phyloP scores from a whole-genome alignment of 2,888 invertebrate species.

The Andricus quercusramuli region DNA sequence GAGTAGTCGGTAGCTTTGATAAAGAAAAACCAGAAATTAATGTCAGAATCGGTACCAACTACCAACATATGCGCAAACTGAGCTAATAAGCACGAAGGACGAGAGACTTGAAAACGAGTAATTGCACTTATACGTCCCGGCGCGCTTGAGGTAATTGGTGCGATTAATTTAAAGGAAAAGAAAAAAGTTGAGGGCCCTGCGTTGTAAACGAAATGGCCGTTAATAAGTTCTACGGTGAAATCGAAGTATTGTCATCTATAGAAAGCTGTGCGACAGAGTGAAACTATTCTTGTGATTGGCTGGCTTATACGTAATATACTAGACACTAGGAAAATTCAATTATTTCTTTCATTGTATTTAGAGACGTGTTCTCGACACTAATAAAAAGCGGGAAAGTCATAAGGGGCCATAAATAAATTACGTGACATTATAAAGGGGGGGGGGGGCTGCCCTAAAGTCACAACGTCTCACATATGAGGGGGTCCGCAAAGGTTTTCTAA shows the following conservation, averaged over 20 bases:
- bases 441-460: too few relatives aligned
- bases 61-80: slow-evolving; percentile 32
- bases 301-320: slow-evolving; percentile 27
- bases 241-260: slow-evolving; percentile 48
- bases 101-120: slow-evolving; percentile 36
- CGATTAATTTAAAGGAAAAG: slow-evolving; percentile 36
- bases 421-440: too few relatives aligned
- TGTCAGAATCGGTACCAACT: slow-evolving; percentile 35
- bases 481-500: too few relatives aligned
- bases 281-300: slow-evolving; percentile 45
- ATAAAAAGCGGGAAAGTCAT: background rate
- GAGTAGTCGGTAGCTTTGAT: slow-evolving; percentile 40
- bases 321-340: slow-evolving; percentile 23
- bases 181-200: slow-evolving; percentile 28
- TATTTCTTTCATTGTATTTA: slow-evolving; percentile 12
- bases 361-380: background rate
- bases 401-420: background rate
- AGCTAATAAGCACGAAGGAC: slow-evolving; percentile 39
- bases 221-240: slow-evolving; percentile 36
- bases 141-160: slow-evolving; percentile 38
- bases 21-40: slow-evolving; percentile 39
- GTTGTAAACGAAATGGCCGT: slow-evolving; percentile 28
- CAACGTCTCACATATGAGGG: too few relatives aligned
- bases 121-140: slow-evolving; percentile 33
- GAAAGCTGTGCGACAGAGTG: slow-evolving; percentile 48